These are phyloP conservation scores for Entelurus aequoreus DNA, from an alignment of 2,113 vertebrate species.

Conservation along the genomic window DNA sequence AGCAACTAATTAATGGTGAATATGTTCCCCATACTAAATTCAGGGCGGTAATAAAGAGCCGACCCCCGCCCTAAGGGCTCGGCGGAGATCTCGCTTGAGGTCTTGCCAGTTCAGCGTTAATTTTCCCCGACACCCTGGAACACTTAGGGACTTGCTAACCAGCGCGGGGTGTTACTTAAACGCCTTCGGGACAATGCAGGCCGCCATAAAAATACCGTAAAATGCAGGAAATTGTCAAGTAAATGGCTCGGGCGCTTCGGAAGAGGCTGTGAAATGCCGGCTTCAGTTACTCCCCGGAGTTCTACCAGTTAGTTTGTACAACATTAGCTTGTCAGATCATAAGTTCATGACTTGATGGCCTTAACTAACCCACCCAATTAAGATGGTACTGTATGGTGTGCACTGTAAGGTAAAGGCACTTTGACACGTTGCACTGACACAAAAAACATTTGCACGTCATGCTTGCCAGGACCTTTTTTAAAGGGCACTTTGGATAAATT, in stretches of 20 bases:
- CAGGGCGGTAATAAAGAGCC: too few species aligned
- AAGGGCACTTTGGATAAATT: too few species aligned
- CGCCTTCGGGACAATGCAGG: constrained; percentile 53
- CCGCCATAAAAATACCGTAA: constrained; percentile 49
- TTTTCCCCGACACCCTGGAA: constrained; percentile 36
- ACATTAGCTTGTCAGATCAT: background rate
- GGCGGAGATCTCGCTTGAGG: constrained; percentile 8
- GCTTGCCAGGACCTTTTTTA: too few species aligned
- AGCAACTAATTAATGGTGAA: too few species aligned
- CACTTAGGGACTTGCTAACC: constrained; percentile 39
- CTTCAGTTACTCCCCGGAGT: background rate
- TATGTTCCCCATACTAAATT: too few species aligned
- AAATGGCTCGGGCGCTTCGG: constrained; percentile 19
- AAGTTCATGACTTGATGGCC: background rate
- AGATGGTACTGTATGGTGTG: too few species aligned
- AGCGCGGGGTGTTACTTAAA: constrained; percentile 44
- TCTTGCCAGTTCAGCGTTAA: constrained; percentile 46
- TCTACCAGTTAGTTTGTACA: background rate
- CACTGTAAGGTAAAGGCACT: too few species aligned
- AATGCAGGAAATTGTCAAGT: constrained; percentile 52
- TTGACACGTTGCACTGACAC: too few species aligned
- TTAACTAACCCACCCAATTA: background rate
- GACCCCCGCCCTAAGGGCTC: constrained; percentile 23
- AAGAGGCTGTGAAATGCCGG: constrained; percentile 5
- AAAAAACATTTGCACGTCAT: too few species aligned